These are phyloP conservation scores for Drosophila yakuba DNA, from an alignment of 1,140 invertebrate genomes.

Conservation along the genomic window DNA sequence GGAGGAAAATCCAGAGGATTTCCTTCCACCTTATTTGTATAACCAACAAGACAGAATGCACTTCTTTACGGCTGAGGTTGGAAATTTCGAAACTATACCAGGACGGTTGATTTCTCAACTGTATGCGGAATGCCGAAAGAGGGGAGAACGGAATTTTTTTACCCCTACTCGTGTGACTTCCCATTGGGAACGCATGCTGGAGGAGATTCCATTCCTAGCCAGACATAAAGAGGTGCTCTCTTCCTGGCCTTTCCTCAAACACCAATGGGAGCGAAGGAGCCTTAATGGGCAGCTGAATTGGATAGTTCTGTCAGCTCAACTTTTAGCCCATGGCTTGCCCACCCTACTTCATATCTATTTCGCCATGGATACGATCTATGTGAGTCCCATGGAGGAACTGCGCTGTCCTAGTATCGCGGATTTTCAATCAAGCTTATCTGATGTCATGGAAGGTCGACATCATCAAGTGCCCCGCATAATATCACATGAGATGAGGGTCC, in stretches of 20 bases:
- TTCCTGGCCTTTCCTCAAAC: conserved; percentile 62
- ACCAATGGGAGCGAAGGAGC: conserved; percentile 59
- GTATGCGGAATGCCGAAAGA: conserved; percentile 55
- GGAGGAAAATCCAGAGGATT: conserved; percentile 32
- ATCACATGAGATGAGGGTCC: conserved; percentile 56
- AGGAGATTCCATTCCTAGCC: conserved; percentile 57
- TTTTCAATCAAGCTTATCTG: conserved; percentile 34
- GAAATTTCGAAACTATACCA: conserved; percentile 53
- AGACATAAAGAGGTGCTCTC: conserved; percentile 26
- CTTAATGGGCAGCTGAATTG: conserved; percentile 58
- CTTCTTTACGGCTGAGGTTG: conserved; percentile 59
- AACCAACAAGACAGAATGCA: conserved; percentile 73
- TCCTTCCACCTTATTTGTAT: conserved; percentile 65
- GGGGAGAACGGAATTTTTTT: conserved; percentile 4
- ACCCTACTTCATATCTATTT: conserved; percentile 73
- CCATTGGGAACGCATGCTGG: conserved; percentile 49
- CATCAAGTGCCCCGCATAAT: conserved; percentile 57
- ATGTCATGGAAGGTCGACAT: conserved; percentile 31
- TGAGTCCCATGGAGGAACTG: conserved; percentile 57
- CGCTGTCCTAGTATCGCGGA: conserved; percentile 42
- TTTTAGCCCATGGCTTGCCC: conserved; percentile 67
- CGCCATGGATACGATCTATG: conserved; percentile 66
- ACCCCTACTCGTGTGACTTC: background rate
- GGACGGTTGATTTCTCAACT: conserved; percentile 54
- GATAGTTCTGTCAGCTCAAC: conserved; percentile 61